phyloP scores from a whole-genome alignment of 2,888 invertebrate species.

The Galerucella pusilla region DNA sequence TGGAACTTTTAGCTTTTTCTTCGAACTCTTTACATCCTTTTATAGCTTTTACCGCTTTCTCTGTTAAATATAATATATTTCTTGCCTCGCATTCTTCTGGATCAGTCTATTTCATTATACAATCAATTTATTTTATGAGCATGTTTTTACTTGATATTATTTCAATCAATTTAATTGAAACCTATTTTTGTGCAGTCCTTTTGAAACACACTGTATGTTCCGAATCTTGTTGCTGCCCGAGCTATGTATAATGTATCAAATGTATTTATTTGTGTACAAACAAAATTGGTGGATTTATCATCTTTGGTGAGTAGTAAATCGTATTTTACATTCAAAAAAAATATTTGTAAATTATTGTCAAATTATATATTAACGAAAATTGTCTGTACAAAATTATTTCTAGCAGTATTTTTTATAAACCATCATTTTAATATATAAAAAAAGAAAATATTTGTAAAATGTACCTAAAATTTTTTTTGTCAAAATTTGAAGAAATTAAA shows the following conservation, averaged over 20 bases:
- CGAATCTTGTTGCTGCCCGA: not conserved
- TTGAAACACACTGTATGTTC: not conserved
- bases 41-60: too few species aligned
- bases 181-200: not conserved
- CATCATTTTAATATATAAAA: constrained; percentile 6
- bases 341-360: not conserved
- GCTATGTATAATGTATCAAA: constrained; percentile 6
- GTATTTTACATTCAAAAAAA: not conserved
- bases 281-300: not conserved
- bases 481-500: constrained; percentile 14
- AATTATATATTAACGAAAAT: constrained; percentile 5
- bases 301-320: constrained; percentile 1
- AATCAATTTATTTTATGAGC: too few species aligned
- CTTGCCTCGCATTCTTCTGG: too few species aligned
- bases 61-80: too few species aligned
- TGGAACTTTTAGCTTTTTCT: too few species aligned
- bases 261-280: constrained; percentile 5
- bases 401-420: constrained; percentile 13
- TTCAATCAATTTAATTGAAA: not conserved
- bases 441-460: constrained; percentile 6
- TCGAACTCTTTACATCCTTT: too few species aligned
- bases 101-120: too few species aligned
- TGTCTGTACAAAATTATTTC: constrained; percentile 6
- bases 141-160: too few species aligned
- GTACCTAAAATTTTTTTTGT: constrained; percentile 6